Evolutionary conservation across 2,888 invertebrate genomes (phyloP).

Genomic region (Sinodicranocentrus sp.): DNA sequence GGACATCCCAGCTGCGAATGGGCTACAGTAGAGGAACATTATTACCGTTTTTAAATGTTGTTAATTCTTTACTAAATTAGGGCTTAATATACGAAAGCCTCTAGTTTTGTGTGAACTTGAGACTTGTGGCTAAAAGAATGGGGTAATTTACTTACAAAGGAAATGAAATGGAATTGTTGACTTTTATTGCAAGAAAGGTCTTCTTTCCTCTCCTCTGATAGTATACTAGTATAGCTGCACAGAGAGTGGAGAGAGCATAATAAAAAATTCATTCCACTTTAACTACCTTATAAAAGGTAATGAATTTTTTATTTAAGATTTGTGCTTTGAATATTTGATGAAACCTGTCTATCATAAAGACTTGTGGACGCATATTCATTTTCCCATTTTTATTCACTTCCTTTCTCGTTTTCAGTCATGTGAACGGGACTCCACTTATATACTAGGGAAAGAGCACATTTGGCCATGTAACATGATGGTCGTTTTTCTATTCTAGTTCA

Average conservation of each 20-base stretch:
- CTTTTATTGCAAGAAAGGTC: neutral
- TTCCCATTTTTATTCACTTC: constrained; percentile 29
- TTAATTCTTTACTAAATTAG: constrained; percentile 20
- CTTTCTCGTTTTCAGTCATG: constrained; percentile 19
- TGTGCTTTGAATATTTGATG: constrained; percentile 67
- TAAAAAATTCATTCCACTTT: neutral
- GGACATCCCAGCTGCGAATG: constrained; percentile 48
- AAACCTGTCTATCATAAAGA: constrained; percentile 58
- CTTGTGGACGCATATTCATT: constrained; percentile 11
- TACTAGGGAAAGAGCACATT: too few relatives aligned
- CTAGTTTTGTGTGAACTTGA: constrained; percentile 28
- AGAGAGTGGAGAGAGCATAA: neutral
- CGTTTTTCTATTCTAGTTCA: too few relatives aligned
- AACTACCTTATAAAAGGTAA: constrained; percentile 14
- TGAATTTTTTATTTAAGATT: constrained; percentile 64
- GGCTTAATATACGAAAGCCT: neutral
- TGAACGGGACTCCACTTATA: too few relatives aligned
- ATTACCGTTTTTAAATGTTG: constrained; percentile 20
- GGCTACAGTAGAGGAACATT: neutral
- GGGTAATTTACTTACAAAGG: neutral
- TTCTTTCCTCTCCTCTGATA: neutral
- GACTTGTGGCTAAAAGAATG: neutral
- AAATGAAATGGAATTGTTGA: constrained; percentile 8
- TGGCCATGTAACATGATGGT: too few relatives aligned
- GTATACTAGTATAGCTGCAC: neutral